Evolutionary conservation across 2,113 vertebrate genomes (phyloP), one percentile per base, ranked within the genome.

Genomic region (Psilopsiagon aymara): DNA sequence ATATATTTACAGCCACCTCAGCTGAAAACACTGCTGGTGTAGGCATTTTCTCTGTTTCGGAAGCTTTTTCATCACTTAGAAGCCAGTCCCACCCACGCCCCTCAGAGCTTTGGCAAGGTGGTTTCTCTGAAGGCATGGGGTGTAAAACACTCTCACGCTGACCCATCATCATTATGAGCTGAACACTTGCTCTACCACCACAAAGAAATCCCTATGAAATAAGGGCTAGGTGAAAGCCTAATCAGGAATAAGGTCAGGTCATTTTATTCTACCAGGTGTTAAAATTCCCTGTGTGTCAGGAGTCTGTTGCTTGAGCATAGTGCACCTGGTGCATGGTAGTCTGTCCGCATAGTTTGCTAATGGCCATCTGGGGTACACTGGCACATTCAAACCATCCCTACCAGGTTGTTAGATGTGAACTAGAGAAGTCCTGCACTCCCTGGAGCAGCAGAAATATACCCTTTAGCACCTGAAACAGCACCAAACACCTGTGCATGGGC

Each of bases 121-220:
- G 24, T 64, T 80, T 80, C 43, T 66, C 64, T n/a, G 39, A 37
- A 68, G 12, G n/a, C 17, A 29, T 15, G 5, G 11, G 57, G 17
- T 0, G 0, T 60, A 79, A 53, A 51, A 17, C 39, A 8, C 19
- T 46, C 43, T 17, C 15, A 6, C 0, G 0, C 29, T 73, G 66
- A 43, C 67, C 33, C 41, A 52, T 47, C 46, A 71, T 16, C 37
- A 19, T 18, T 35, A 57, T 14, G 13, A 83, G 27, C 20, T 52
- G 55, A 52, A 67, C 41, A 10, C 4, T 47, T 51, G 15, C 16
- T 86, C 31, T 59, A 0, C 33, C 8, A 51, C 1, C 29, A 21
- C 19, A 37, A 41, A 83, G 37, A 66, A 60, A 70, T 31, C 24
- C 17, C 62, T 52, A 18, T 25, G 46, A 66, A 79, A 46, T 15